A percentile compares a stretch with the other conserved stretches of the same genome.
phyloP scores from a whole-genome alignment of 2,888 invertebrate species.

The Arctia plantaginis region DNA sequence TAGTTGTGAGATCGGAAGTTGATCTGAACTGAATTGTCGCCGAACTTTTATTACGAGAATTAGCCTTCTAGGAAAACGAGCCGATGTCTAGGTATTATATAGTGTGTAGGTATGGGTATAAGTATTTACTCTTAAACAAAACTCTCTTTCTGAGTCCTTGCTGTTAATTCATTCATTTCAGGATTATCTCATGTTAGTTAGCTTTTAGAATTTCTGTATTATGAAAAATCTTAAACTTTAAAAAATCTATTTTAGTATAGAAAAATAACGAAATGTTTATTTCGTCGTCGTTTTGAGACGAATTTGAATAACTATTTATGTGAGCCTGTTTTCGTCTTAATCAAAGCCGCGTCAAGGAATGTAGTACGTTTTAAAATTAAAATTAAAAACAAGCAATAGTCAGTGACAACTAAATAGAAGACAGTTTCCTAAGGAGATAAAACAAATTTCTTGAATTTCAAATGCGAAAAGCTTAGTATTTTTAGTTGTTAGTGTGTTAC shows the following conservation, averaged over 20 bases:
- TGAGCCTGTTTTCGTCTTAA: not conserved
- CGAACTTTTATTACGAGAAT: no score
- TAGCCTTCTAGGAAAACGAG: no score
- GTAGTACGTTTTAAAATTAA: not conserved
- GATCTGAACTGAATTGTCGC: no score
- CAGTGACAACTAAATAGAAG: not conserved
- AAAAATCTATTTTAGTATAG: not conserved
- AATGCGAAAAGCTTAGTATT: not conserved
- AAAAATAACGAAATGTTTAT: not conserved
- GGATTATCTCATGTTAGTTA: not conserved
- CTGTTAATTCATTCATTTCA: slow-evolving; percentile 5
- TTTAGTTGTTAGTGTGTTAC: no score
- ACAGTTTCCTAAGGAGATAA: not conserved
- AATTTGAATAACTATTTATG: not conserved
- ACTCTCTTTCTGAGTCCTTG: not conserved
- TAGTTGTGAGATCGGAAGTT: no score
- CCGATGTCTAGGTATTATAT: no score
- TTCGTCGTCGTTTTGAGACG: not conserved
- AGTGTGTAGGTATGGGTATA: no score
- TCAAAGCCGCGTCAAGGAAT: not conserved
- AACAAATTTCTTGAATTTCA: not conserved
- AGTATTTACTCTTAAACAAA: not conserved
- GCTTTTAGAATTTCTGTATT: not conserved
- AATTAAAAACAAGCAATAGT: not conserved
- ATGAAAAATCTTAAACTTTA: not conserved